phyloP scores from a whole-genome alignment of 2,113 vertebrate species.

The Delphinapterus leucas region DNA sequence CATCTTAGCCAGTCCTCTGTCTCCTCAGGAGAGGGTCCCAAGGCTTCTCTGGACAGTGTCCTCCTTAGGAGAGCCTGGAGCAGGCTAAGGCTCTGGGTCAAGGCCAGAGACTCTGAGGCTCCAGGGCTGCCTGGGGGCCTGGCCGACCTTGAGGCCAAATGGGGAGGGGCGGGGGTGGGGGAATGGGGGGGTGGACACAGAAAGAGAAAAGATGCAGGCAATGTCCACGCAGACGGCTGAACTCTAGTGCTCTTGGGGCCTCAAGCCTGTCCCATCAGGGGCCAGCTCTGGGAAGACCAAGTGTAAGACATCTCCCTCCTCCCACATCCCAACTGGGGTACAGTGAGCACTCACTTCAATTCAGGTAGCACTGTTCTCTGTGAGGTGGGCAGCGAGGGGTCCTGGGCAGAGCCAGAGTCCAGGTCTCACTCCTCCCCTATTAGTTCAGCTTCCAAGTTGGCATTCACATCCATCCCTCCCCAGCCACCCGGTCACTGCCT shows the following conservation, averaged over 20 bases:
- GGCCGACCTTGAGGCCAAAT: constrained; percentile 32
- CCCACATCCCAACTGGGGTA: not conserved
- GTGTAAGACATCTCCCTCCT: not conserved
- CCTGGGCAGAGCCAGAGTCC: not conserved
- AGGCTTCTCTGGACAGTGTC: constrained; percentile 5
- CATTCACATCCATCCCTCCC: not conserved
- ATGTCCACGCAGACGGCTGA: not conserved
- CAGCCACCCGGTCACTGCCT: not conserved
- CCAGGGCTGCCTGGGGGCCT: not conserved
- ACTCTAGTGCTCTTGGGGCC: not conserved
- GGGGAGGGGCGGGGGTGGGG: not conserved
- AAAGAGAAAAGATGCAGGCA: not conserved
- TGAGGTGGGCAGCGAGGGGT: not conserved
- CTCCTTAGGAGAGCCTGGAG: not conserved
- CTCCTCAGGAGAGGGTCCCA: constrained; percentile 52
- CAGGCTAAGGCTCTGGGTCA: constrained; percentile 30
- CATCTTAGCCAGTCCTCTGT: constrained; percentile 63
- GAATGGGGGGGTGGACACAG: not conserved
- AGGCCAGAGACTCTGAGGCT: constrained; percentile 26
- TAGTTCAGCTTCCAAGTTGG: not conserved
- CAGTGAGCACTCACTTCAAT: not conserved
- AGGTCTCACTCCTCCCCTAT: not conserved
- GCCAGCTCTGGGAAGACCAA: not conserved
- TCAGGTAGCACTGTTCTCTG: not conserved
- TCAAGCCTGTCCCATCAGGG: not conserved